phyloP scores from a whole-genome alignment of 2,888 invertebrate species.

The Lordiphosa andalusiaca region DNA sequence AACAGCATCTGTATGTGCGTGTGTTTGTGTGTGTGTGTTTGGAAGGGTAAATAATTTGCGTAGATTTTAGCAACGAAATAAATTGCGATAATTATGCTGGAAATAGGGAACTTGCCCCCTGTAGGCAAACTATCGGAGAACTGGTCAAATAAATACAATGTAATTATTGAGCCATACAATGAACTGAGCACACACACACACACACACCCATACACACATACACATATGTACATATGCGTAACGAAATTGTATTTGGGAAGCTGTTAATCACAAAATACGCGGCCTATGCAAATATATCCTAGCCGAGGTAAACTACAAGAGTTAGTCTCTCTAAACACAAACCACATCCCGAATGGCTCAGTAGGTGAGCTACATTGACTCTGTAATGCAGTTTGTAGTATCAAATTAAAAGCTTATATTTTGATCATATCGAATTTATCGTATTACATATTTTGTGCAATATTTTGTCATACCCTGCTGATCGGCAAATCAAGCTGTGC shows the following conservation, averaged over 20 bases:
- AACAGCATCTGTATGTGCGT: constrained; percentile 24
- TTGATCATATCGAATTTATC: too few relatives aligned
- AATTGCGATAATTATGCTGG: constrained; percentile 65
- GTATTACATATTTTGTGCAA: not conserved
- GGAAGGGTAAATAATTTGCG: constrained; percentile 43
- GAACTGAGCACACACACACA: constrained; percentile 28
- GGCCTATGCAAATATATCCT: constrained; percentile 60
- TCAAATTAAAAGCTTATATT: too few relatives aligned
- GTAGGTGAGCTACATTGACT: constrained; percentile 9
- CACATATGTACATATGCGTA: constrained; percentile 17
- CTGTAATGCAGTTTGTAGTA: not conserved
- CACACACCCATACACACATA: not conserved
- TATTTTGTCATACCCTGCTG: not conserved
- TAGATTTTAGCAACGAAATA: constrained; percentile 65
- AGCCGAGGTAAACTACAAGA: constrained; percentile 31
- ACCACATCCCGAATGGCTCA: constrained; percentile 10
- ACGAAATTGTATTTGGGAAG: constrained; percentile 56
- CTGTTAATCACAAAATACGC: constrained; percentile 64
- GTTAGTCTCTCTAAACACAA: constrained; percentile 21
- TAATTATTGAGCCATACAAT: constrained; percentile 64
- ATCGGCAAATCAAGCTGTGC: not conserved
- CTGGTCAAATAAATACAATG: constrained; percentile 66
- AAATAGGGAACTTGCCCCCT: constrained; percentile 27
- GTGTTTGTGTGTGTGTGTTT: constrained; percentile 1
- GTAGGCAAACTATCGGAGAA: constrained; percentile 44